Base-by-base conservation (phyloP, 1,140 invertebrate genomes). In the Cydia strobilella region DNA sequence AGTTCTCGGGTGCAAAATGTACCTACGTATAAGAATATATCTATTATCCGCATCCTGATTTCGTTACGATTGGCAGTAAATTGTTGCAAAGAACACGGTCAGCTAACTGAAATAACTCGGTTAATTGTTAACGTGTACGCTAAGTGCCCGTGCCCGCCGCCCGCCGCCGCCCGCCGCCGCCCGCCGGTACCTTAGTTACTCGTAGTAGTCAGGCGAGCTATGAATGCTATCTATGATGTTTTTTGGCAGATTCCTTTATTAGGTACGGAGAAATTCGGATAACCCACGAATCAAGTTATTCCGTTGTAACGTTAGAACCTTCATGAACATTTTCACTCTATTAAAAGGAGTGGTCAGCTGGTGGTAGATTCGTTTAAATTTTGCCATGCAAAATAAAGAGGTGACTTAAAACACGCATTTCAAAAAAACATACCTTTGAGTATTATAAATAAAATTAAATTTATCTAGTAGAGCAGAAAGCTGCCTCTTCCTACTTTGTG, bases 91-190 rank as follows among this genome's bases (percentile, higher is more conserved):
- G 74, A 84, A 85, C 82, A 82, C 85, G 84, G 83, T 84, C 82
- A 85, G 80, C 74, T 71, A 76, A 74, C 77, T 78, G 54, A 76
- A 80, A 65, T 81, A 81, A 80, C 79, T 85, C 80, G 80, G 80
- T 77, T 85, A 86, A 86, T 85, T 85, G 83, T 83, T 63, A 75
- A 79, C 78, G 78, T 77, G 77, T 74, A 74, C 75, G 76, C 73
- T 78, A 79, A 77, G 77, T 79, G 72, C 73, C 77, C 54, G 20
- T 18, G 5, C 18, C 79, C 51, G 18, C 54, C 54, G n/a, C 48
- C 76, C 79, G 77, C 45, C 51, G 76, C 51, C n/a, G 51, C 79
- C 51, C n/a, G 51, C 79, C 51, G 18, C 54, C 54, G n/a, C 48
- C 76, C 79, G 77, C 45, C 51, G 76, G 77, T 77, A 39, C 35